phyloP scores from a whole-genome alignment of 2,113 vertebrate genomes.

The Mustela lutreola region DNA sequence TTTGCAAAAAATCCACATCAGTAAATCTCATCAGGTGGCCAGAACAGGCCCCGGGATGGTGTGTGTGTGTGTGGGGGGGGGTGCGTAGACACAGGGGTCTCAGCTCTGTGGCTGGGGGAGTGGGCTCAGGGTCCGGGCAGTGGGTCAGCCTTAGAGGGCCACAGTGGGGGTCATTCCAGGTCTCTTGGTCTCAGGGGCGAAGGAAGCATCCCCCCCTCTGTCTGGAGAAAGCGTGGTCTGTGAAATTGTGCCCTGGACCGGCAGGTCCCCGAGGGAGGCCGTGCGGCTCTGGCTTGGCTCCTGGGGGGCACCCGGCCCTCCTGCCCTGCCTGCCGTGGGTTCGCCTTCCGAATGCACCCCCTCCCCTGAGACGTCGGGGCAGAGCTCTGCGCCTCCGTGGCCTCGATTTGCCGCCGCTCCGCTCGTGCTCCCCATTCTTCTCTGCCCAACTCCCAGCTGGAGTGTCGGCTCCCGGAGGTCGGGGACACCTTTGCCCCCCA shows the following conservation, averaged over 20 bases:
- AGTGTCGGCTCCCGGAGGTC: not conserved
- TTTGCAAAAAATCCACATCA: not conserved
- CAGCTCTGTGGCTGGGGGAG: not conserved
- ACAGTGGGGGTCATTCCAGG: too few species aligned
- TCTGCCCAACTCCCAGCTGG: not conserved
- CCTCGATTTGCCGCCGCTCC: too few species aligned
- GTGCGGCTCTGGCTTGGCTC: not conserved
- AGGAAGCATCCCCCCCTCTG: not conserved
- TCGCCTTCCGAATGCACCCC: not conserved
- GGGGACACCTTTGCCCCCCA: not conserved
- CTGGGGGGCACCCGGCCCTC: too few species aligned
- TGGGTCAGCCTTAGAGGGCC: not conserved
- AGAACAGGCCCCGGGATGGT: not conserved
- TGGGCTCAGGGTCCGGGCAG: rapidly evolving
- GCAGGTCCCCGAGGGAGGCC: not conserved
- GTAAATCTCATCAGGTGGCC: not conserved
- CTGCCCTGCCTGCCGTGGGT: not conserved
- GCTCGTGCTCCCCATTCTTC: not conserved
- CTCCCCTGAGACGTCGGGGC: not conserved
- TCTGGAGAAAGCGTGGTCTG: not conserved
- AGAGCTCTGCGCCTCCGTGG: rapidly evolving
- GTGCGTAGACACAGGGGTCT: too few species aligned
- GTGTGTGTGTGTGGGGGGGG: not conserved
- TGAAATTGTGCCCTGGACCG: not conserved
- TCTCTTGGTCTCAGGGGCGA: not conserved